phyloP scores from a whole-genome alignment of 2,113 vertebrate species.

The Epinephelus lanceolatus region DNA sequence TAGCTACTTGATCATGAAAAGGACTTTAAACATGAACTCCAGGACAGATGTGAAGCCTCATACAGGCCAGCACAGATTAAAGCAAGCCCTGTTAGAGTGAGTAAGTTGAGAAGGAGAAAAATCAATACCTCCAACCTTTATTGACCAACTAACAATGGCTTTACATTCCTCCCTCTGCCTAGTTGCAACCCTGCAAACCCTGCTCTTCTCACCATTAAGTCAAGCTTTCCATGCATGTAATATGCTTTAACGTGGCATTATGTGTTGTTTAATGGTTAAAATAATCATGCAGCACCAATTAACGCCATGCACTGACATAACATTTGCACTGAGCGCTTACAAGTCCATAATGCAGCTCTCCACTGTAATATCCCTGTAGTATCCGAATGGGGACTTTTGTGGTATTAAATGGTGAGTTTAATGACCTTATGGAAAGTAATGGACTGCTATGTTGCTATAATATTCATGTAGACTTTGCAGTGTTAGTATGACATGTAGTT shows the following conservation, averaged over 20 bases:
- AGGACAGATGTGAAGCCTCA: neutral
- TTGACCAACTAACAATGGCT: slow-evolving; percentile 39
- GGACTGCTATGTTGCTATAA: neutral
- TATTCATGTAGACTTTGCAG: neutral
- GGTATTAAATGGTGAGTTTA: slow-evolving; percentile 64
- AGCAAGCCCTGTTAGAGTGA: slow-evolving; percentile 25
- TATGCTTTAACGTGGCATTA: neutral
- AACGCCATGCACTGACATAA: slow-evolving; percentile 33
- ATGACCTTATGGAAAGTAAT: slow-evolving; percentile 50
- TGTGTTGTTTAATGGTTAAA: neutral
- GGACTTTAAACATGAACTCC: neutral
- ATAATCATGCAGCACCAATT: slow-evolving; percentile 21
- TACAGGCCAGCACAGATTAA: neutral
- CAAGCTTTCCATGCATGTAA: neutral
- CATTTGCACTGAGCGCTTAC: slow-evolving; percentile 35
- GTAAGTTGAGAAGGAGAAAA: neutral
- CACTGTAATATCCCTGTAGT: slow-evolving; percentile 31
- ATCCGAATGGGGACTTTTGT: slow-evolving; percentile 36
- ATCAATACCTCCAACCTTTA: slow-evolving; percentile 53
- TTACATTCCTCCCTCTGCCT: slow-evolving; percentile 16
- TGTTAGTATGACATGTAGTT: neutral
- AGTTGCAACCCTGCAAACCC: neutral
- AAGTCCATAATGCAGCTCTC: slow-evolving; percentile 31
- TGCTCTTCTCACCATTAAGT: neutral
- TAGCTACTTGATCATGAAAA: neutral